Evolutionary conservation across 2,113 vertebrate species (phyloP).

Genomic region (Hemiprocne comata): DNA sequence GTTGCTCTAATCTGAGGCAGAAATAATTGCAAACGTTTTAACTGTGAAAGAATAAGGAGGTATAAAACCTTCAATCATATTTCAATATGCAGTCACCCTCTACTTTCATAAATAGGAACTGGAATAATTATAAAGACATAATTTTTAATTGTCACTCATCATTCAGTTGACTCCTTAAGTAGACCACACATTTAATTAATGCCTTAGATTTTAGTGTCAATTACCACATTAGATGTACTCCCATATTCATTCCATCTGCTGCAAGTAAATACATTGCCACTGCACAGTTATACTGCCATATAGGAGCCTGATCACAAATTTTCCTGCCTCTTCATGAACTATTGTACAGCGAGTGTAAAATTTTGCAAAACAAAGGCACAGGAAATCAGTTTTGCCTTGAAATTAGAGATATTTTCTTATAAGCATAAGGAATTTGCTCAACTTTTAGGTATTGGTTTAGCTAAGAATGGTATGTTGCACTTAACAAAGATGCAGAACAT

Average conservation of each 20-base stretch:
- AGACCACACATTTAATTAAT: constrained; percentile 69
- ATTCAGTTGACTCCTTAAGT: constrained; percentile 45
- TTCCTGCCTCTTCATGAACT: constrained; percentile 17
- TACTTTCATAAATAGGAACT: constrained; percentile 61
- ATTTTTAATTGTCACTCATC: constrained; percentile 67
- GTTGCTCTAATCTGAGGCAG: constrained; percentile 49
- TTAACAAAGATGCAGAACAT: neutral
- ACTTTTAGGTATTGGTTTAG: neutral
- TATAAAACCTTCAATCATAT: constrained; percentile 69
- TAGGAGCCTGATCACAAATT: constrained; percentile 18
- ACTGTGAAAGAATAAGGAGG: constrained; percentile 58
- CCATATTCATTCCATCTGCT: constrained; percentile 63
- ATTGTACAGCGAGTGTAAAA: neutral
- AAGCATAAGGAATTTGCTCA: constrained; percentile 20
- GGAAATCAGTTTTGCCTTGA: neutral
- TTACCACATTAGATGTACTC: constrained; percentile 54
- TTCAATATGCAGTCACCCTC: constrained; percentile 64
- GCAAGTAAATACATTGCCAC: constrained; percentile 55
- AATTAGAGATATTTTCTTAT: neutral
- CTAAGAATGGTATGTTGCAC: neutral
- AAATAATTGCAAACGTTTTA: constrained; percentile 69
- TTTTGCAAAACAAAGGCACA: neutral
- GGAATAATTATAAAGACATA: constrained; percentile 67
- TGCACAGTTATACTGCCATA: neutral
- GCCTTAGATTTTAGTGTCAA: constrained; percentile 50